These are phyloP conservation scores for Sternarchorhynchus goeldii DNA, from an alignment of 2,797 vertebrate genomes.

Conservation along the genomic window DNA sequence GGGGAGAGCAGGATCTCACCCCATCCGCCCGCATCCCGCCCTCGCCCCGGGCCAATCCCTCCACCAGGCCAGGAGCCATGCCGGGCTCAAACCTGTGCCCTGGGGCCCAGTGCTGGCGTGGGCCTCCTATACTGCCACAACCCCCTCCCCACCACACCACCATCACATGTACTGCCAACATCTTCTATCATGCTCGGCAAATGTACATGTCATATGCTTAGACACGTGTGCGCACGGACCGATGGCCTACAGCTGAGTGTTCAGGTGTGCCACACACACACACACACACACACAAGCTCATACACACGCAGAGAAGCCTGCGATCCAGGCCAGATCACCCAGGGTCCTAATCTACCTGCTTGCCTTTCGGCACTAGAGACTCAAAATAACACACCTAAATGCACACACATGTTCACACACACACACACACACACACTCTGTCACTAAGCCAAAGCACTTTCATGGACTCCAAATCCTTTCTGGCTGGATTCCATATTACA, in stretches of 20 bases:
- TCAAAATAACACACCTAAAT: slow-evolving; percentile 1
- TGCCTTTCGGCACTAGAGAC: slow-evolving; percentile 1
- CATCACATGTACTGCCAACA: slow-evolving; percentile 3
- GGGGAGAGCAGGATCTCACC: slow-evolving; percentile 21
- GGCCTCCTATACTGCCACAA: neutral
- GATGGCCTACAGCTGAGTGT: no score
- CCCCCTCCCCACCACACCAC: neutral
- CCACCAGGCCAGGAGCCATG: slow-evolving; percentile 43
- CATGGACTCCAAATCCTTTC: neutral
- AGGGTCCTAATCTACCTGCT: neutral
- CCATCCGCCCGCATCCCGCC: slow-evolving; percentile 33
- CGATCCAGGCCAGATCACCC: neutral
- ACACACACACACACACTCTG: neutral
- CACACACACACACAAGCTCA: neutral
- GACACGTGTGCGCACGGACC: no score
- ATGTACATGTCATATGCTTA: no score
- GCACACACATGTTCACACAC: neutral
- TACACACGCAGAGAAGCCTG: neutral
- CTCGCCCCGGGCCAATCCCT: slow-evolving; percentile 31
- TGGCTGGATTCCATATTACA: no score
- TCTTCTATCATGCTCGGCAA: neutral
- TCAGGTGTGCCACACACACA: no score
- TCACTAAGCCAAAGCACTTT: slow-evolving; percentile 4
- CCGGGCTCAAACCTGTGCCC: slow-evolving; percentile 56
- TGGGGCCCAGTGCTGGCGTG: slow-evolving; percentile 21